A percentile compares a stretch with the other conserved stretches of the same genome.
These are phyloP conservation scores for Thamnaconus septentrionalis DNA, from an alignment of 2,113 vertebrate species.

Conservation along the genomic window DNA sequence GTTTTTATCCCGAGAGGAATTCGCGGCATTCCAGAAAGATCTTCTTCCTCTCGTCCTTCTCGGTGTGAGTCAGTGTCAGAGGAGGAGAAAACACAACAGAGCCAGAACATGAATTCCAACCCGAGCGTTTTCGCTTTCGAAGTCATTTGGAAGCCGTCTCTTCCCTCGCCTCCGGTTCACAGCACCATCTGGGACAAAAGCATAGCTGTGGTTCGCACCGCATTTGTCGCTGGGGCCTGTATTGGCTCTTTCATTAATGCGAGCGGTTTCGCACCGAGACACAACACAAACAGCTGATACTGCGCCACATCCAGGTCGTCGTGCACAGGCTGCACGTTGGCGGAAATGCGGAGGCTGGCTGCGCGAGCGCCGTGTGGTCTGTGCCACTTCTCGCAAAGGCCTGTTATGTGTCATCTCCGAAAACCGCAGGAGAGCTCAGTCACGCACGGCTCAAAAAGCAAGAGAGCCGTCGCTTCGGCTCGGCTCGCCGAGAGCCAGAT, in stretches of 20 bases:
- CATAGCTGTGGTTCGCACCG: slow-evolving; percentile 38
- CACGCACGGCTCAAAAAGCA: slow-evolving; percentile 26
- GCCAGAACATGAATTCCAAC: slow-evolving; percentile 27
- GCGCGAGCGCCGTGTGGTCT: neutral
- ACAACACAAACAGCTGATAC: too few species aligned
- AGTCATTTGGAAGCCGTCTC: neutral
- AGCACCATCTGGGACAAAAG: slow-evolving; percentile 19
- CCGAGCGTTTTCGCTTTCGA: neutral
- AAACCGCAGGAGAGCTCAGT: neutral
- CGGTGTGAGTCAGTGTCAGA: slow-evolving; percentile 23
- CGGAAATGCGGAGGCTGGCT: neutral
- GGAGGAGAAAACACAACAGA: slow-evolving; percentile 36
- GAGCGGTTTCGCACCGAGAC: too few species aligned
- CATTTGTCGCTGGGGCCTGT: slow-evolving; percentile 7
- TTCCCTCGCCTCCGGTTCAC: slow-evolving; percentile 14
- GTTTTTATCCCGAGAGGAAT: slow-evolving; percentile 49
- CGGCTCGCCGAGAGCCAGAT: neutral
- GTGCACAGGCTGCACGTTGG: neutral
- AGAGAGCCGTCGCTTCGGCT: neutral
- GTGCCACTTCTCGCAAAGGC: slow-evolving; percentile 15
- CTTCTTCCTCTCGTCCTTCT: slow-evolving; percentile 22
- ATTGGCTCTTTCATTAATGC: too few species aligned
- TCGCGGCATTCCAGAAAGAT: slow-evolving; percentile 28
- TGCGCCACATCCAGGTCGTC: too few species aligned
- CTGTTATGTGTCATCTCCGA: neutral